phyloP scores from a whole-genome alignment of 2,113 vertebrate genomes.

The Amphiprion ocellaris region DNA sequence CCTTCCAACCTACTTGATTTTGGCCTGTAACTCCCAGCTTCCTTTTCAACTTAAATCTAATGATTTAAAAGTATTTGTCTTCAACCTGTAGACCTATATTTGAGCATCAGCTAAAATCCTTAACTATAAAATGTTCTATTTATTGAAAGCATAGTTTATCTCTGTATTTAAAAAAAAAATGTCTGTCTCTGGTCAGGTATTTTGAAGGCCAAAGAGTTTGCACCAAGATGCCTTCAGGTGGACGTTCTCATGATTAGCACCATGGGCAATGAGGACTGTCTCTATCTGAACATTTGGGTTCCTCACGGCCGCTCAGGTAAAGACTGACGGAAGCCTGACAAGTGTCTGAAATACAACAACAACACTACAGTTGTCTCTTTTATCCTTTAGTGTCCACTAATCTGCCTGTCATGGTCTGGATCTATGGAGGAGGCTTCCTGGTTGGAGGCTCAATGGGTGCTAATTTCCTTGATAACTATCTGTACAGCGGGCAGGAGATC shows the following conservation, averaged over 20 bases:
- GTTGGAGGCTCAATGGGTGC: conserved; percentile 86
- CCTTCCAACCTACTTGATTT: neutral
- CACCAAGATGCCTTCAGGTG: conserved; percentile 87
- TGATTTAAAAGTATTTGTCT: neutral
- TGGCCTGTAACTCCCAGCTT: neutral
- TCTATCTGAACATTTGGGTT: conserved; percentile 97
- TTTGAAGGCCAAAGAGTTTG: conserved; percentile 84
- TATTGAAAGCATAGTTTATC: no score
- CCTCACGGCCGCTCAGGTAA: conserved; percentile 85
- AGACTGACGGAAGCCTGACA: neutral
- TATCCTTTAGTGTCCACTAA: conserved; percentile 86
- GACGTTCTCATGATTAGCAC: conserved; percentile 80
- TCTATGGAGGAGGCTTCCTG: conserved; percentile 92
- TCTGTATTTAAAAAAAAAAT: neutral
- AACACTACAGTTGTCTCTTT: neutral
- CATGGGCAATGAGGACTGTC: conserved; percentile 90
- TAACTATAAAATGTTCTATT: no score
- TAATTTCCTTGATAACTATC: conserved; percentile 90
- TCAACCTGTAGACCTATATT: no score
- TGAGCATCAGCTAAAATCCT: no score
- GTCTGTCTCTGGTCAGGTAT: conserved; percentile 79
- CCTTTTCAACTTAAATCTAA: neutral
- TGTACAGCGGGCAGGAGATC: conserved; percentile 91
- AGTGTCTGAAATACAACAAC: neutral
- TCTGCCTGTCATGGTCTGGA: conserved; percentile 94